Evolutionary conservation across 64 coral and sea anemone genomes (phyloP).

Genomic region (Montipora capricornis): DNA sequence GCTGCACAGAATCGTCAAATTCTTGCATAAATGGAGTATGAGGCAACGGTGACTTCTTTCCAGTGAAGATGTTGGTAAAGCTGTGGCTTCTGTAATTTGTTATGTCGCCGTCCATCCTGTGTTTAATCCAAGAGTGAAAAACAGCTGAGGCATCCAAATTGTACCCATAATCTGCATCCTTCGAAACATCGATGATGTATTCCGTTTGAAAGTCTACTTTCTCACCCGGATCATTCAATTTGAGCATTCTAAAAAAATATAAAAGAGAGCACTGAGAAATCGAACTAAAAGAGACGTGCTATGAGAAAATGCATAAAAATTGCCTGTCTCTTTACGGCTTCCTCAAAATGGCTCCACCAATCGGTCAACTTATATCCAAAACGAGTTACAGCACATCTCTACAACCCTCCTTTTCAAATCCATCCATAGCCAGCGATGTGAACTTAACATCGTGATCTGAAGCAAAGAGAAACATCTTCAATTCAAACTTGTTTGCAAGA

Average conservation of each 20-base stretch:
- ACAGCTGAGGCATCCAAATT: not conserved
- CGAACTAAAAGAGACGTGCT: not conserved
- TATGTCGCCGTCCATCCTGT: not conserved
- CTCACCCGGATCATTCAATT: not conserved
- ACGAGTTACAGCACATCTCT: too few relatives aligned
- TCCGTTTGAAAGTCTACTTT: not conserved
- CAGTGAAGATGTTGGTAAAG: slow-evolving; percentile 29
- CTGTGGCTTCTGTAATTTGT: not conserved
- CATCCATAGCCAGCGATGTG: too few relatives aligned
- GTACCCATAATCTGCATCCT: slow-evolving; percentile 20
- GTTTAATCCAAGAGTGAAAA: not conserved
- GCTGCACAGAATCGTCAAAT: slow-evolving; percentile 35
- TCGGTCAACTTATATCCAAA: too few relatives aligned
- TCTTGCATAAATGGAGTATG: slow-evolving; percentile 29
- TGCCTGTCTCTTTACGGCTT: too few relatives aligned
- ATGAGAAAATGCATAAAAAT: too few relatives aligned
- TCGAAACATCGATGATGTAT: not conserved
- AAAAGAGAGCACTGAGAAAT: not conserved
- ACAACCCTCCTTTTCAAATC: too few relatives aligned
- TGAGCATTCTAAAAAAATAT: not conserved
- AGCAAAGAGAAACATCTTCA: too few relatives aligned
- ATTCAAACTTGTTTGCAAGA: too few relatives aligned
- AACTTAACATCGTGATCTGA: too few relatives aligned
- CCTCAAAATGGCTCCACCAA: too few relatives aligned
- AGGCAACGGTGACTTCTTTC: not conserved